A percentile compares a stretch with the other conserved stretches of the same genome.
phyloP scores from a whole-genome alignment of 2,113 vertebrate genomes.

The Campylorhamphus procurvoides region DNA sequence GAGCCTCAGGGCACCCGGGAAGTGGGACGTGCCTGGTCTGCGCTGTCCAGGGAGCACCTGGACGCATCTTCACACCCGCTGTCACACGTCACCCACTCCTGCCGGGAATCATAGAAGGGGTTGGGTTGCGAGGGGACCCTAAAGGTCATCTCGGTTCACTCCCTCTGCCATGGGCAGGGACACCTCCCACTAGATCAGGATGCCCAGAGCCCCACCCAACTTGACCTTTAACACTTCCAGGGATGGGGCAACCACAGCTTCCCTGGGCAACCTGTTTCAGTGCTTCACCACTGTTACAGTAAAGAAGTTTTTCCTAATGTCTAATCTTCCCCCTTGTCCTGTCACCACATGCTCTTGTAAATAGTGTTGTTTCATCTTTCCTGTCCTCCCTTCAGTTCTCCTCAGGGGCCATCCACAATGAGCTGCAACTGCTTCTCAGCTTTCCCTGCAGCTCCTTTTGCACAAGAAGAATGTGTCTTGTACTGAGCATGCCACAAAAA shows the following conservation, averaged over 20 bases:
- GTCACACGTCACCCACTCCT: neutral
- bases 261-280: neutral
- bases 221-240: no score
- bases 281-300: neutral
- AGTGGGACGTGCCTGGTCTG: neutral
- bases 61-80: neutral
- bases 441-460: neutral
- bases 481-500: fast-evolving
- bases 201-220: neutral
- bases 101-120: fast-evolving
- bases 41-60: neutral
- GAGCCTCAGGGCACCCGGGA: neutral
- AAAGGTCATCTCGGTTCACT: neutral
- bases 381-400: neutral
- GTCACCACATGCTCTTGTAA: neutral
- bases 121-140: neutral
- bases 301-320: no score
- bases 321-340: neutral
- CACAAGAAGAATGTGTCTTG: fast-evolving
- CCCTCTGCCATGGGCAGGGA: neutral
- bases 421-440: neutral
- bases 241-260: neutral
- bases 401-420: neutral
- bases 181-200: fast-evolving
- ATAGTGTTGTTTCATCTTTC: neutral